Evolutionary conservation across 2,113 vertebrate genomes (phyloP).

Genomic region (Galemys pyrenaicus): DNA sequence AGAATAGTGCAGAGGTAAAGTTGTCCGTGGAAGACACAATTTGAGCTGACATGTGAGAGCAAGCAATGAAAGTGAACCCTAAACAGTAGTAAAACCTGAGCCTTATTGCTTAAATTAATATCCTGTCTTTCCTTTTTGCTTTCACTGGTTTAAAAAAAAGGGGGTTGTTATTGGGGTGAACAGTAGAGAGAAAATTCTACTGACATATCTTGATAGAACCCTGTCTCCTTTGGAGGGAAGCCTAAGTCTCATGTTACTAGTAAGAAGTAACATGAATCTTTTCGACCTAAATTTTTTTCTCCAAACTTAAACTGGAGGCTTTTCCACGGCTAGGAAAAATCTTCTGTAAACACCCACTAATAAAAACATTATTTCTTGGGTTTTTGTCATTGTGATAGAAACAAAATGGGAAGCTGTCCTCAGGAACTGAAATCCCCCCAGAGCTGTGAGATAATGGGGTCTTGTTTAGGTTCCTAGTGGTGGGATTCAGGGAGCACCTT

Average conservation of each 20-base stretch:
- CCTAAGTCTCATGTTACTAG: background rate
- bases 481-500: background rate
- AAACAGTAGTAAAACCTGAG: background rate
- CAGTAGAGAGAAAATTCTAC: background rate
- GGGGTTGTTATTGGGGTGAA: background rate
- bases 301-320: background rate
- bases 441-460: background rate
- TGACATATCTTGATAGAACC: background rate
- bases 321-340: background rate
- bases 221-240: background rate
- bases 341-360: background rate
- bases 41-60: background rate
- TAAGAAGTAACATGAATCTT: background rate
- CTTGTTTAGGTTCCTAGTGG: too few species aligned
- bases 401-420: background rate
- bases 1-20: background rate
- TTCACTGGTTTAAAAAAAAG: background rate
- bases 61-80: background rate
- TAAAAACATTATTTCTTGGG: background rate
- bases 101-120: background rate
- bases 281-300: background rate
- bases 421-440: background rate
- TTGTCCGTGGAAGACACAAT: background rate
- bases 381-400: background rate
- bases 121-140: background rate